Conservation (phyloP, 2,797 vertebrate species). For the Corythornis leucogaster region DNA sequence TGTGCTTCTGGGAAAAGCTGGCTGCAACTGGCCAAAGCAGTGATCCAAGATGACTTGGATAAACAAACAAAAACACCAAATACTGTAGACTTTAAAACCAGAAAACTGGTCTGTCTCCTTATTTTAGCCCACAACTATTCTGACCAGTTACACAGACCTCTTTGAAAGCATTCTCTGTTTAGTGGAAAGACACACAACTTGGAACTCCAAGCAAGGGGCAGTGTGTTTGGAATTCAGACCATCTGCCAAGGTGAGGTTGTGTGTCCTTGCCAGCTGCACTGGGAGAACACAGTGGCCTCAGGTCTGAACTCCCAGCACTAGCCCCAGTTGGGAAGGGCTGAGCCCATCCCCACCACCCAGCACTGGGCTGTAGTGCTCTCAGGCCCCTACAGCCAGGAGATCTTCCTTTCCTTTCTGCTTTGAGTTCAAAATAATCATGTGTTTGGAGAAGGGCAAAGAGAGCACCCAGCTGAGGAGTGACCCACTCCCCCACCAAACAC, state of each 20-base stretch:
- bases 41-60: neutral
- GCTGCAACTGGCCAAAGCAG: neutral
- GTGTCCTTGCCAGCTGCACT: neutral
- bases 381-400: neutral
- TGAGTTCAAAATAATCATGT: neutral
- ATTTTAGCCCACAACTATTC: neutral
- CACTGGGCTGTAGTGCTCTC: neutral
- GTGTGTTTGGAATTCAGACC: neutral
- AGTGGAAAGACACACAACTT: neutral
- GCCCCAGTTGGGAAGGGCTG: neutral
- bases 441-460: rapidly evolving
- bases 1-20: neutral
- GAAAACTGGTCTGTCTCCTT: neutral
- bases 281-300: neutral
- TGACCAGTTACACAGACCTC: neutral
- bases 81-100: neutral
- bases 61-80: neutral
- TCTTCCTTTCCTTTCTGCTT: neutral
- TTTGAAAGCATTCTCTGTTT: neutral
- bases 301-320: neutral
- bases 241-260: neutral
- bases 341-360: neutral
- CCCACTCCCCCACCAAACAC: neutral
- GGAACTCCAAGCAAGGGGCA: neutral
- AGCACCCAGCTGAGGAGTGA: neutral